Percentiles rank a stretch among this genome's conserved stretches.
Evolutionary conservation across 2,797 vertebrate species (phyloP).

Genomic region (Lateolabrax maculatus): DNA sequence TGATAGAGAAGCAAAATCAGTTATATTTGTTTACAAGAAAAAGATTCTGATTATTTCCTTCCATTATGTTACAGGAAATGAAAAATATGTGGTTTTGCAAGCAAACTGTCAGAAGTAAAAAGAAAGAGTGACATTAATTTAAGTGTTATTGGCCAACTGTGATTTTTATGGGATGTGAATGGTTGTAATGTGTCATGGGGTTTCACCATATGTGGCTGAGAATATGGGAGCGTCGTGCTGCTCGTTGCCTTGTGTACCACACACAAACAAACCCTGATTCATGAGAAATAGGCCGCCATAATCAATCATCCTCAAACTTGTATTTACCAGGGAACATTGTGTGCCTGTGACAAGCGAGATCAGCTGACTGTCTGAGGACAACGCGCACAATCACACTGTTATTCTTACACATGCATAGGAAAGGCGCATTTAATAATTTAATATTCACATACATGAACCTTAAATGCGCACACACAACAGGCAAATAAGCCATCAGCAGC

Average conservation of each 20-base stretch:
- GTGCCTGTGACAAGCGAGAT: conserved; percentile 67
- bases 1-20: not conserved
- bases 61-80: not conserved
- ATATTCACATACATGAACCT: conserved; percentile 12
- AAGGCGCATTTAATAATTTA: conserved; percentile 16
- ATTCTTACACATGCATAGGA: not conserved
- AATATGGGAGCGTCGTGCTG: conserved; percentile 38
- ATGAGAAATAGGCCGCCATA: conserved; percentile 64
- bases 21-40: conserved; percentile 14
- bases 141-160: conserved; percentile 24
- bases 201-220: conserved; percentile 64
- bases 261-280: conserved; percentile 71
- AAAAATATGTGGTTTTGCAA: conserved; percentile 2
- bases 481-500: conserved; percentile 68
- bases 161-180: conserved; percentile 63
- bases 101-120: conserved; percentile 7
- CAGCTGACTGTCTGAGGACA: conserved; percentile 64
- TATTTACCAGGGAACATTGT: conserved; percentile 63
- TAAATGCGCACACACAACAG: conserved; percentile 17
- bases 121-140: conserved; percentile 37
- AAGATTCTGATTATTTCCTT: conserved; percentile 6
- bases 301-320: conserved; percentile 76
- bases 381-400: conserved; percentile 13
- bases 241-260: conserved; percentile 43
- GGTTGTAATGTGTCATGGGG: conserved; percentile 51